Conservation (phyloP, 2,797 vertebrate species). For the Girardinus metallicus region DNA sequence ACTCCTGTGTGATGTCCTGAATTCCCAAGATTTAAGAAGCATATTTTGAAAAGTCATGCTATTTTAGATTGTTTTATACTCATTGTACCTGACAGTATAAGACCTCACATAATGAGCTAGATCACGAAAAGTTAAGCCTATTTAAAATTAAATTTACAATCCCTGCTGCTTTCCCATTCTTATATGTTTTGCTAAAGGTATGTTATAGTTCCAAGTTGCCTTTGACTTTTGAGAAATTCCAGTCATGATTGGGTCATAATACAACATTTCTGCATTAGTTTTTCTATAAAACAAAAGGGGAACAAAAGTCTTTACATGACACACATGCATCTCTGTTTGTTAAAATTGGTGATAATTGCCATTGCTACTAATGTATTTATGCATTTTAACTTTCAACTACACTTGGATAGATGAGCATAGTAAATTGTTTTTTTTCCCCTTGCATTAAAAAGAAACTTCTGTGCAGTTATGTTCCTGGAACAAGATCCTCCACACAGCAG, state of each 20-base stretch:
- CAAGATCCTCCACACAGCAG: conserved; percentile 13
- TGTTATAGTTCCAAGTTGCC: background rate
- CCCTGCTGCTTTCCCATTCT: background rate
- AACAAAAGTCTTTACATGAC: background rate
- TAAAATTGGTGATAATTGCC: background rate
- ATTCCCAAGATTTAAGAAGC: background rate
- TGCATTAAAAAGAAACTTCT: conserved; percentile 31
- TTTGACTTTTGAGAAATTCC: background rate
- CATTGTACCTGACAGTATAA: background rate
- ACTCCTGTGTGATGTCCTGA: background rate
- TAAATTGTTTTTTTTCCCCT: background rate
- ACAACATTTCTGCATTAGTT: background rate
- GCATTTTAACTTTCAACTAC: conserved; percentile 1
- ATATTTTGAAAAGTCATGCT: background rate
- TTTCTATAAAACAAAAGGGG: background rate
- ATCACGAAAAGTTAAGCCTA: background rate
- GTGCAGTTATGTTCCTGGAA: conserved; percentile 25
- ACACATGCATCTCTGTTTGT: background rate
- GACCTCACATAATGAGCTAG: background rate
- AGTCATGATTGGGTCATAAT: background rate
- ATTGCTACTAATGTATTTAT: background rate
- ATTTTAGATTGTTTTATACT: background rate
- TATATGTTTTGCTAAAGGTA: background rate
- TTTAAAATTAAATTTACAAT: background rate
- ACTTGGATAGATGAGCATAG: conserved; percentile 13